Conservation (phyloP, 2,797 vertebrate genomes). For the Squalus acanthias region DNA sequence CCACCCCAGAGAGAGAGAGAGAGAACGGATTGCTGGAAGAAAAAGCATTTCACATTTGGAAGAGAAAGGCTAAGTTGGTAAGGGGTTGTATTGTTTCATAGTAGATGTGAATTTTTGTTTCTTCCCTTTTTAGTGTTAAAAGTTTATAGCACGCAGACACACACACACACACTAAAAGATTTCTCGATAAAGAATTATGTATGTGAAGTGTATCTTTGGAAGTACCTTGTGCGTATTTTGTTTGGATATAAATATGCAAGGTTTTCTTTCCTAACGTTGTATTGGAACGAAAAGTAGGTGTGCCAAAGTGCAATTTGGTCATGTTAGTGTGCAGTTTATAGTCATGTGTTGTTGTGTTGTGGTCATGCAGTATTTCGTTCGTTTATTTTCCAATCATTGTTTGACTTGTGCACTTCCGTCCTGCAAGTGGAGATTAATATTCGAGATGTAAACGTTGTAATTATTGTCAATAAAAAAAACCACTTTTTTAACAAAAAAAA, state of each 20-base stretch:
- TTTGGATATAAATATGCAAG: conserved; percentile 68
- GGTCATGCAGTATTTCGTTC: conserved; percentile 58
- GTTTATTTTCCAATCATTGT: conserved; percentile 63
- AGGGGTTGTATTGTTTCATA: conserved; percentile 66
- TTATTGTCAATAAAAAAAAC: conserved; percentile 79
- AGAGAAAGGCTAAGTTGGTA: conserved; percentile 74
- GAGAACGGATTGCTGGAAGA: conserved; percentile 72
- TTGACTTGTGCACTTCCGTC: conserved; percentile 77
- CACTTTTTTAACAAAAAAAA: conserved; percentile 64
- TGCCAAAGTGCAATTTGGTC: conserved; percentile 58
- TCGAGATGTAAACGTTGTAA: conserved; percentile 82
- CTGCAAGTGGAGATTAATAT: conserved; percentile 72
- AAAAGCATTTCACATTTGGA: conserved; percentile 77
- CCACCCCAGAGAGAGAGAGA: conserved; percentile 53
- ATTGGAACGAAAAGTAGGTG: conserved; percentile 60
- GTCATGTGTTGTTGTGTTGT: conserved; percentile 65
- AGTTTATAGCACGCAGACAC: conserved; percentile 54
- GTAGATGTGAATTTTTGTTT: conserved; percentile 64
- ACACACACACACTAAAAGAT: conserved; percentile 49
- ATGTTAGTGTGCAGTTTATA: conserved; percentile 46
- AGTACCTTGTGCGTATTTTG: conserved; percentile 51
- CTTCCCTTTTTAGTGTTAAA: conserved; percentile 48
- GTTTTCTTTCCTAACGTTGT: conserved; percentile 57
- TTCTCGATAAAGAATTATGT: conserved; percentile 65
- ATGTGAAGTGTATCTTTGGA: conserved; percentile 71